phyloP scores from a whole-genome alignment of 2,113 vertebrate genomes.

The Trichomycterus rosablanca region DNA sequence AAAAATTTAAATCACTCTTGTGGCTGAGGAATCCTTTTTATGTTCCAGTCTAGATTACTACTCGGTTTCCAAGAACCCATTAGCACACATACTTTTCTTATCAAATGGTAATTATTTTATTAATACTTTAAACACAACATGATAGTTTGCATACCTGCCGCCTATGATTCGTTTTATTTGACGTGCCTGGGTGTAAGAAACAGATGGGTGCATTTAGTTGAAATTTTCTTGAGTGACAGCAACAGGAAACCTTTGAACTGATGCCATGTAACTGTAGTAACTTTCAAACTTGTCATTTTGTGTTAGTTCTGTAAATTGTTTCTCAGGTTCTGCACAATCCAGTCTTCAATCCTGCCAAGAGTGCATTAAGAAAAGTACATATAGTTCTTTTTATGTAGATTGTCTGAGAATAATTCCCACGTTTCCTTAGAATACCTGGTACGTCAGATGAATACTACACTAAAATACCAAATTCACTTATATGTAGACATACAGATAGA shows the following conservation, averaged over 20 bases:
- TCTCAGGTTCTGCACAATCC: too few species aligned
- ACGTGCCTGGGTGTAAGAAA: slow-evolving; percentile 31
- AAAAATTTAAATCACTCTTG: slow-evolving; percentile 47
- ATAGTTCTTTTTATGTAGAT: too few species aligned
- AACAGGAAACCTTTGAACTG: slow-evolving; percentile 29
- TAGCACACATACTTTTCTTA: slow-evolving; percentile 48
- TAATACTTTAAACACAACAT: slow-evolving; percentile 39
- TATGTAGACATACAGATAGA: too few species aligned
- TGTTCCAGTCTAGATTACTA: slow-evolving; percentile 51
- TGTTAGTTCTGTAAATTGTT: slow-evolving; percentile 29
- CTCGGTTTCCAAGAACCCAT: slow-evolving; percentile 50
- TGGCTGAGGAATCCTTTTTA: slow-evolving; percentile 41
- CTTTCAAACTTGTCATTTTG: slow-evolving; percentile 38
- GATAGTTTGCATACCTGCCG: slow-evolving; percentile 41
- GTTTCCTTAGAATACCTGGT: not conserved
- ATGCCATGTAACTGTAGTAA: slow-evolving; percentile 40
- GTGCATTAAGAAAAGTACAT: slow-evolving; percentile 50
- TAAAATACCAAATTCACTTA: not conserved
- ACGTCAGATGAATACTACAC: not conserved
- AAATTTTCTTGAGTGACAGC: not conserved
- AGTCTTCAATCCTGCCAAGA: slow-evolving; percentile 46
- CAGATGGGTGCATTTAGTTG: slow-evolving; percentile 22
- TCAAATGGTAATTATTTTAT: slow-evolving; percentile 49
- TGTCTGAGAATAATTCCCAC: too few species aligned
- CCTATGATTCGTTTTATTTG: slow-evolving; percentile 35